Evolutionary conservation across 1,140 invertebrate species (phyloP), one percentile per base, ranked within the genome.

Genomic region (Cotesia chilonis): DNA sequence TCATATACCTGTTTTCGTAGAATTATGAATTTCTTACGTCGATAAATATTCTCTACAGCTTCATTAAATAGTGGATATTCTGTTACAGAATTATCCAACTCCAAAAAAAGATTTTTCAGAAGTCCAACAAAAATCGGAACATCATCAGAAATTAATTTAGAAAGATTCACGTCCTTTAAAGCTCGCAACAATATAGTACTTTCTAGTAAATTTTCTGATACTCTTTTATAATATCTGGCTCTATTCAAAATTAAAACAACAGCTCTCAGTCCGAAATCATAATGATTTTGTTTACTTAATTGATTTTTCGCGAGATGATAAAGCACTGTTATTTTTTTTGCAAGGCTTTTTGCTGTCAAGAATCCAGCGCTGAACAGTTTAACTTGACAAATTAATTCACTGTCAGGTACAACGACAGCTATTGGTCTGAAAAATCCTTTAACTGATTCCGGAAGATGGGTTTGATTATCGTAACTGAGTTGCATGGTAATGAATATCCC

Each of bases 401-500:
- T 87, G 83, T 98, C 95, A 0, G 96, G 96, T 28, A 95, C 90
- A 70, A 96, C 94, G 79, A 95, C 96, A 2, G 95, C 94, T 0
- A 96, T 95, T 0, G 96, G 95, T 36, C 96, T 88, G 83, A 97
- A 98, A 0, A 96, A 83, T 0, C 94, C 93, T 83, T 97, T 97
- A 0, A 98, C 93, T 0, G 94, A 96, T 84, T 97, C 95, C 0
- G 95, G 95, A 37, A 97, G 85, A 80, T 97, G 94, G 0, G 94
- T 96, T 60, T 95, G 90, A 0, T 95, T 94, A 0, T 94, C 94
- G 82, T 97, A 96, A 4, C 94, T 95, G 0, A 95, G 95, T 88
- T 97, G 97, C 94, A 97, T 96, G 6, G 95, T 97, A 54, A 97
- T 96, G 80, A 97, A 98, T 67, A 97, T 93, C 1, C 95, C 95